Conservation (phyloP, 2,113 vertebrate genomes). For the Oplegnathus fasciatus region DNA sequence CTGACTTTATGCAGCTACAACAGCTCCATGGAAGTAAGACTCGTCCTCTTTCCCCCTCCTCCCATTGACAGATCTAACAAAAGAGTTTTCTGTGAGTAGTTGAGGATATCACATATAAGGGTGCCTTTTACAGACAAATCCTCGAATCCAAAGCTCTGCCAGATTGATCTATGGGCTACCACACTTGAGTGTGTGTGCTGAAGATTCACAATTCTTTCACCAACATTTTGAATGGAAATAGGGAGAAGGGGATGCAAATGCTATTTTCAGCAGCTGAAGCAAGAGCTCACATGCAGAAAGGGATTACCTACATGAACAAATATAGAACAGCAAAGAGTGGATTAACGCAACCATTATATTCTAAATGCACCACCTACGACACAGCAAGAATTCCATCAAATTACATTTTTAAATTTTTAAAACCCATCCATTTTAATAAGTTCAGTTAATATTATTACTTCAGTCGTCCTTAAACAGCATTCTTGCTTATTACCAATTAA, state of each 20-base stretch:
- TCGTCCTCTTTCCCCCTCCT: neutral
- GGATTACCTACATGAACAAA: constrained; percentile 76
- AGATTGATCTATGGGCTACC: constrained; percentile 14
- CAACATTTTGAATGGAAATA: constrained; percentile 26
- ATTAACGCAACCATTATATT: constrained; percentile 71
- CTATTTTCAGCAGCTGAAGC: constrained; percentile 62
- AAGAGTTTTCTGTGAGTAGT: neutral
- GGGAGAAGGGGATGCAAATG: constrained; percentile 23
- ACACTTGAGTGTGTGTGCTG: constrained; percentile 3
- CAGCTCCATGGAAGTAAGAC: neutral
- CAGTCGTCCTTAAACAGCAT: neutral
- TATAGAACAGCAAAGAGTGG: constrained; percentile 69
- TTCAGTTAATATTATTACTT: neutral
- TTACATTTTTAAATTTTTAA: neutral
- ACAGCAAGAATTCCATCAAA: constrained; percentile 13
- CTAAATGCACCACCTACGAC: constrained; percentile 45
- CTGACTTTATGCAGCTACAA: neutral
- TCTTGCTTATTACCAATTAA: neutral
- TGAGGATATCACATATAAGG: neutral
- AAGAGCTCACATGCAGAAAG: constrained; percentile 43
- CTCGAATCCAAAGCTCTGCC: constrained; percentile 1
- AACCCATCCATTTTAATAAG: neutral
- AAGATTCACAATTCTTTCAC: constrained; percentile 27
- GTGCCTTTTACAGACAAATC: constrained; percentile 32
- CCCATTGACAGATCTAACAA: neutral